Evolutionary conservation across 2,797 vertebrate species (phyloP), one percentile per base, ranked within the genome.

Genomic region (Artibeus jamaicensis): DNA sequence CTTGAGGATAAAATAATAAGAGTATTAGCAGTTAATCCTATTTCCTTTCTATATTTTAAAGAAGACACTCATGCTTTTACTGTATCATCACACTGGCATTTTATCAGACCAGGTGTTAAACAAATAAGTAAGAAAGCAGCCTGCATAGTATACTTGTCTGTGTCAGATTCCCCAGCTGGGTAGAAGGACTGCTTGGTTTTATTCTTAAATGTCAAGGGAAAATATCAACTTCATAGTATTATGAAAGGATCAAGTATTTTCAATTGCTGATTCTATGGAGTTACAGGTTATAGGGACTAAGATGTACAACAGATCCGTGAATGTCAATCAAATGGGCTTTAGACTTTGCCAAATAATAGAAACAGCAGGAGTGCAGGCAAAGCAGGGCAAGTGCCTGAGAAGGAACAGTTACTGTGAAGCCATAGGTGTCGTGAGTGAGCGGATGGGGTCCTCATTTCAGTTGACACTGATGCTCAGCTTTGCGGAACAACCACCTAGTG

Each of bases 1-100:
- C 57, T 77, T 12, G 77, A 81, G n/a, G 77, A n/a, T 79, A 79
- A 92, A 91, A 32, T 83, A 37, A 57, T 53, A 94, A 94, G 57
- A 48, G 67, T 22, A 0, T 82, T 37, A 16, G 12, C 46, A 3
- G 15, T 77, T 78, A 21, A 34, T 78, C 91, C 83, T 84, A 57
- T 48, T 55, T 79, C 70, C 93, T 86, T 44, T 39, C 32, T 65
- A 2, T 50, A 10, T 44, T 83, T 55, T n/a, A 37, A 94, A 34
- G 48, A 65, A 48, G 26, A 37, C 11, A 29, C 55, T 50, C 11
- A 0, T 39, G 32, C 8, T 57, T 42, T 22, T 74, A 37, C 44
- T 34, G 78, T 15, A 32, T 29, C 18, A 11, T 50, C 86, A 77
- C 22, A 39, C 16, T 24, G 68, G 62, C 62, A 0, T 93, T 65